Base-by-base conservation (phyloP, 2,113 vertebrate genomes). In the Takifugu flavidus region DNA sequence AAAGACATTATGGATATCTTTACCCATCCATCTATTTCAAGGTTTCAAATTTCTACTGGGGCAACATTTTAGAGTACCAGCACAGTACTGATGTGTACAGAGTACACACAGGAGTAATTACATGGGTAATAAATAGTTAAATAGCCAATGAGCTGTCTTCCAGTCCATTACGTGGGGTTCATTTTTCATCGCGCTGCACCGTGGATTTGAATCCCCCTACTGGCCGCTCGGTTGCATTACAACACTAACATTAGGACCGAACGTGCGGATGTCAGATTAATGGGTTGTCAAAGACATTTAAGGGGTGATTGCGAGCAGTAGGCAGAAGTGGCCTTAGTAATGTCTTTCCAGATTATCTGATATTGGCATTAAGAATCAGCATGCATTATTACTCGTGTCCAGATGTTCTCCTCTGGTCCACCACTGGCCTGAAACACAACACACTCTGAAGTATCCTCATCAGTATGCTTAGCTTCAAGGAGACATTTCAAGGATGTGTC, bases 201-300 rank as follows among this genome's bases (percentile, higher is more conserved):
- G 34, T 74, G 69, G 72, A 46, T 66, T 59, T 29, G 59, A 61
- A 59, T 62, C 5, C 61, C 75, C 47, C 83, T 84, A 57, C 58
- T 76, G 83, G 83, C 31, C 11, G 26, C 25, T 31, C 13, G 25
- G 27, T 13, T 10, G 53, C 47, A 77, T 62, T 78, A 63, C 79
- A 84, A 25, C 57, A 55, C 13, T 14, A 45, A 15, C 4, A 15
- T 3, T 1, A 45, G 14, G 44, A 45, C 44, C 12, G 14, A 14
- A 15, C 14, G 14, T 45, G 14, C 14, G 13, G 1, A 45, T 45
- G 4, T 45, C 10, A 43, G 10, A 10, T 65, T 31, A 53, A 12
- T 43, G 14, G 2, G 6, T 39, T 50, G 53, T 13, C 15, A 57
- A 26, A 26, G 49, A 50, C 58, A 29, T 49, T 65, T 11, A 45